Percentiles rank a stretch among this genome's conserved stretches.
Conservation (phyloP, 2,113 vertebrate species). For the Chaetorhynchus papuensis region DNA sequence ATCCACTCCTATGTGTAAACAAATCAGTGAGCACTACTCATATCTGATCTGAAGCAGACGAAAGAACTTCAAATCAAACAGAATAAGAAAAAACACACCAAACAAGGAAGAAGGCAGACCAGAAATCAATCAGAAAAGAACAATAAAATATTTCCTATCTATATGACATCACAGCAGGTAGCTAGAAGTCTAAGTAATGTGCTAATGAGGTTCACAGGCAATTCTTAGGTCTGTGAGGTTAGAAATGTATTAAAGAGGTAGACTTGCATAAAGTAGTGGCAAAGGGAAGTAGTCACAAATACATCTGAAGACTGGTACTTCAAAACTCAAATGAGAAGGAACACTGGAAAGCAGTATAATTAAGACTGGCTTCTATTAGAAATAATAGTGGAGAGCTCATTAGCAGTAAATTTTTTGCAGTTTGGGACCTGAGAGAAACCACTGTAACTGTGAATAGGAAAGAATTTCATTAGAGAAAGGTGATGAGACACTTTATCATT, state of each 20-base stretch:
- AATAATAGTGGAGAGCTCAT: background rate
- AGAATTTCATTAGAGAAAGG: background rate
- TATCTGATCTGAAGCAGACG: background rate
- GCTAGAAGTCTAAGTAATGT: background rate
- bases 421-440: background rate
- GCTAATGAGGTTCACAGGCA: background rate
- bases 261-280: background rate
- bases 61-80: background rate
- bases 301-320: background rate
- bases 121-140: background rate
- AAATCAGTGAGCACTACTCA: background rate
- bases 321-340: background rate
- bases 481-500: background rate
- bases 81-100: background rate
- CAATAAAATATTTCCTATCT: background rate
- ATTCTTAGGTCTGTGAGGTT: background rate
- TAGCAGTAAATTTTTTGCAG: background rate
- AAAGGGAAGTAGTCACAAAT: background rate
- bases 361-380: background rate
- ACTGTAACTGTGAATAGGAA: background rate
- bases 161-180: background rate
- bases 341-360: background rate
- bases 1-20: background rate
- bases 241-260: background rate
- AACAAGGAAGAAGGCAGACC: background rate